Evolutionary conservation across 35 echinoderm and acorn worm species (phyloP).

Genomic region (Apostichopus parvimensis): DNA sequence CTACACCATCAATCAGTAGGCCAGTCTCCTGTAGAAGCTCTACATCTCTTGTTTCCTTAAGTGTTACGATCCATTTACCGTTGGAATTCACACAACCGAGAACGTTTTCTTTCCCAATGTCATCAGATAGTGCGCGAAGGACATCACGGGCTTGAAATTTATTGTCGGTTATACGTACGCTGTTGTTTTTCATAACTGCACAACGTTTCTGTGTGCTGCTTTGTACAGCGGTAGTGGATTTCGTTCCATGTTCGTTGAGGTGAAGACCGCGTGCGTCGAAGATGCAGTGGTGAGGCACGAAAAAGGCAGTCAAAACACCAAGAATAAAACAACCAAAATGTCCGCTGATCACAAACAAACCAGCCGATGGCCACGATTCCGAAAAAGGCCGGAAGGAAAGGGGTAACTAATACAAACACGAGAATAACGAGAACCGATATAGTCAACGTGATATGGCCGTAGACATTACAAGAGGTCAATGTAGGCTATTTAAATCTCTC

Average conservation of each 20-base stretch:
- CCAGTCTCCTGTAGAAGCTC: slow-evolving; percentile 22
- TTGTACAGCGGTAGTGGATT: neutral
- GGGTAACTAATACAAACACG: neutral
- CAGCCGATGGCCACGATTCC: too few species aligned
- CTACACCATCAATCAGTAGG: neutral
- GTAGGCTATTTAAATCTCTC: too few species aligned
- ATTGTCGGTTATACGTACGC: slow-evolving; percentile 3
- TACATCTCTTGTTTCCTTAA: neutral
- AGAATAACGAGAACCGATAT: slow-evolving; percentile 1
- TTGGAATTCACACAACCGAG: slow-evolving; percentile 7
- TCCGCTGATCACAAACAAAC: neutral
- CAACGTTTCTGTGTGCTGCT: neutral
- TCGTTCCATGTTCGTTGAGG: neutral
- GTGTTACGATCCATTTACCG: neutral
- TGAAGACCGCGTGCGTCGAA: neutral
- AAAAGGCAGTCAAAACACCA: neutral
- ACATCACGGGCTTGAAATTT: neutral
- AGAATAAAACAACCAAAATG: neutral
- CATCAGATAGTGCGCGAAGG: neutral
- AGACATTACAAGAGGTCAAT: neutral
- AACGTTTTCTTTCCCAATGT: slow-evolving; percentile 26
- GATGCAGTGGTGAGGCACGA: neutral
- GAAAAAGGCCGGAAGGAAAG: neutral
- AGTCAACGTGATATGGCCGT: neutral
- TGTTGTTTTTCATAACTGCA: neutral